A percentile compares a stretch with the other conserved stretches of the same genome.
These are phyloP conservation scores for Chaetops frenatus DNA, from an alignment of 2,113 vertebrate genomes.

Conservation along the genomic window DNA sequence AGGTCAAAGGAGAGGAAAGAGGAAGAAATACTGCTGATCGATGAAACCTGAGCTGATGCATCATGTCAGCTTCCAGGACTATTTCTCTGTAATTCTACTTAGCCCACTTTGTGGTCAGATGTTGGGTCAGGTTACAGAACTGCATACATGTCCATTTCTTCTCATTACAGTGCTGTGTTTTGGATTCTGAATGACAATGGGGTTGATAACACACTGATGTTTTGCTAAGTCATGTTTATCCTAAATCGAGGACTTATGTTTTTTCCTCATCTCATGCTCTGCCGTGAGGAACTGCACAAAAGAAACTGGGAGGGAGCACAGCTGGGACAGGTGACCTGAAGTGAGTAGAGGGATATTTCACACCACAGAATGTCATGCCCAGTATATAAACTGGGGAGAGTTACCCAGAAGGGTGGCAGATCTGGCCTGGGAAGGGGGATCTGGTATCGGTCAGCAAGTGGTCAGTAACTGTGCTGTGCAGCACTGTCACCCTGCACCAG, in stretches of 20 bases:
- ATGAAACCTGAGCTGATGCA: not conserved
- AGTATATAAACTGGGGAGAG: not conserved
- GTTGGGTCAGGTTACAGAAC: not conserved
- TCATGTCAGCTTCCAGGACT: not conserved
- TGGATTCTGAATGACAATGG: not conserved
- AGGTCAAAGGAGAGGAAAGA: not conserved
- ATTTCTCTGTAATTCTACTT: not conserved
- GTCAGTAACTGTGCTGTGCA: not conserved
- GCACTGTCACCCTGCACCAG: not conserved
- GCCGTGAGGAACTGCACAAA: not conserved
- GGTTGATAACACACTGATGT: not conserved
- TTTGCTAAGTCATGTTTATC: not conserved
- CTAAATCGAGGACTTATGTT: not conserved
- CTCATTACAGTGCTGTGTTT: not conserved
- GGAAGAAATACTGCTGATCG: not conserved
- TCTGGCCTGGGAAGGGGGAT: not conserved
- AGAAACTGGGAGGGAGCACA: not conserved
- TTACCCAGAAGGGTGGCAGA: not conserved
- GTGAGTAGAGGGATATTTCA: not conserved
- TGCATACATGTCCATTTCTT: not conserved
- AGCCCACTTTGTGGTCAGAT: not conserved
- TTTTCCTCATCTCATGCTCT: fast-evolving
- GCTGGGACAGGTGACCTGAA: fast-evolving
- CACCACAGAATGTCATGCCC: not conserved
- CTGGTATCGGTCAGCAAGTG: not conserved